Percentiles rank a stretch among this genome's conserved stretches.
Evolutionary conservation across 2,113 vertebrate genomes (phyloP).

Genomic region (Micromys minutus): DNA sequence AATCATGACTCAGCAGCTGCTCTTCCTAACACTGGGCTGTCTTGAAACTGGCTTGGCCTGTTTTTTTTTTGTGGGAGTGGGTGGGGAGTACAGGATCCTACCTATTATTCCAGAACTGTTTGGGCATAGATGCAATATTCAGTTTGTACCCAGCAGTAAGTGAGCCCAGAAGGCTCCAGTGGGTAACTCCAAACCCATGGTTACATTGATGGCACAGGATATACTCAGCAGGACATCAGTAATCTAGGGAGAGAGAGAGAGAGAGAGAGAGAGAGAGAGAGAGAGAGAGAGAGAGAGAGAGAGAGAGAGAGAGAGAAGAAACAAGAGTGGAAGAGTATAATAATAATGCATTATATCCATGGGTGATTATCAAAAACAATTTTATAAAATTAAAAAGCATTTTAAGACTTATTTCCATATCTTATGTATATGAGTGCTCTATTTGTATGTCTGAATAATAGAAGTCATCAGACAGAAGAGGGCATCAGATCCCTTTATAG

Average conservation of each 20-base stretch:
- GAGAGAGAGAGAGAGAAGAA: too few relatives aligned
- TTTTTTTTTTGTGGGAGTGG: background rate
- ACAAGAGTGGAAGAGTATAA: too few relatives aligned
- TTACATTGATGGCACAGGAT: background rate
- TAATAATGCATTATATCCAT: background rate
- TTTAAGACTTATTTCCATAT: background rate
- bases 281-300: background rate
- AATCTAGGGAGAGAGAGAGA: background rate
- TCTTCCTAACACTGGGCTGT: background rate
- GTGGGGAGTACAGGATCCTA: background rate
- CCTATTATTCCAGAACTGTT: background rate
- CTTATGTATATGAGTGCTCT: background rate
- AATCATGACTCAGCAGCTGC: background rate
- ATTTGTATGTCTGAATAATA: background rate
- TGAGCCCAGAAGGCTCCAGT: background rate
- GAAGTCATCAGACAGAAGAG: background rate
- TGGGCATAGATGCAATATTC: background rate
- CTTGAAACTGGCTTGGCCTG: background rate
- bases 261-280: background rate
- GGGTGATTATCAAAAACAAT: background rate
- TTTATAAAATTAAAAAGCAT: background rate
- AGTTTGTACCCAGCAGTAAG: background rate
- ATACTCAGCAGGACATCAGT: background rate
- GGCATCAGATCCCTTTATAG: background rate
- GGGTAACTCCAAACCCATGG: background rate